phyloP scores from a whole-genome alignment of 2,113 vertebrate genomes.

The Ceyx margarethae region DNA sequence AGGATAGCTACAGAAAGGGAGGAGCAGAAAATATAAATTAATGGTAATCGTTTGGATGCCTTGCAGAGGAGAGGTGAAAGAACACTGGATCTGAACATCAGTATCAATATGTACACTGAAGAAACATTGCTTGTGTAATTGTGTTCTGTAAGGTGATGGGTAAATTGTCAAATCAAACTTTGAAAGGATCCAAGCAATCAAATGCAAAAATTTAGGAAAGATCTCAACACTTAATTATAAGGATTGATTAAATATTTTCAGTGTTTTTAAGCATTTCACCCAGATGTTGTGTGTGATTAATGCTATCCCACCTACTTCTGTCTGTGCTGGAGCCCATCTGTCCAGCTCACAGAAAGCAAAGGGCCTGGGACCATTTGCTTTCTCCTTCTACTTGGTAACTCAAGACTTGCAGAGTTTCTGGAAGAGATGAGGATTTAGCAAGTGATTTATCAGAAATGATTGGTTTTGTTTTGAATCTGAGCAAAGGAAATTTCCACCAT shows the following conservation, averaged over 20 bases:
- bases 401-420: not conserved
- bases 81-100: not conserved
- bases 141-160: not conserved
- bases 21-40: not conserved
- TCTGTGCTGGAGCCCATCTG: not conserved
- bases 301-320: not conserved
- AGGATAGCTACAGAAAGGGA: not conserved
- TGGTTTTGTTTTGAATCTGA: not conserved
- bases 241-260: not conserved
- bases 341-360: not conserved
- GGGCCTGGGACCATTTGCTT: not conserved
- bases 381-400: not conserved
- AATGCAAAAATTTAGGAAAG: not conserved
- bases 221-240: not conserved
- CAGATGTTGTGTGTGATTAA: not conserved
- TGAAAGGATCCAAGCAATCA: not conserved
- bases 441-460: not conserved
- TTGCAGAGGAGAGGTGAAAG: not conserved
- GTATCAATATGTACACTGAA: not conserved
- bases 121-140: not conserved
- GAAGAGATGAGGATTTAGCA: not conserved
- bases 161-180: not conserved
- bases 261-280: not conserved
- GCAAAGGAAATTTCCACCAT: not conserved
- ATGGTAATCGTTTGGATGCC: not conserved